phyloP scores from a whole-genome alignment of 1,140 invertebrate genomes.

The Sitobion miscanthi region DNA sequence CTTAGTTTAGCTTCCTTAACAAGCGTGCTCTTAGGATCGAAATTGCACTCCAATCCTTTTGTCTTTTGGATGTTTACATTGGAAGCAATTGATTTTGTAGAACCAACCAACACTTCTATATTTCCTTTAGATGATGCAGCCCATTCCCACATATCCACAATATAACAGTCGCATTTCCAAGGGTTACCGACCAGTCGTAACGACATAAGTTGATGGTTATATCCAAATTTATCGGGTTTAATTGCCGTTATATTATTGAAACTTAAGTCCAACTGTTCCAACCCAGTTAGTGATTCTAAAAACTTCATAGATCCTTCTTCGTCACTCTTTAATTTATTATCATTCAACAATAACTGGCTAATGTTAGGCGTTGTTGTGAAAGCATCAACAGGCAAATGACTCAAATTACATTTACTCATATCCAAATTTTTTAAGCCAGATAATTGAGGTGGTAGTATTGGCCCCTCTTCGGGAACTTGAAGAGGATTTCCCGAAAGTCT shows the following conservation, averaged over 20 bases:
- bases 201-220: constrained; percentile 67
- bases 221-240: constrained; percentile 66
- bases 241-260: constrained; percentile 71
- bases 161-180: constrained; percentile 74
- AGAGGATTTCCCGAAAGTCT: constrained; percentile 74
- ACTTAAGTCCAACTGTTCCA: constrained; percentile 71
- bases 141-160: constrained; percentile 77
- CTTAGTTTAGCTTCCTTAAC: constrained; percentile 65
- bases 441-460: constrained; percentile 71
- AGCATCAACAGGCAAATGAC: constrained; percentile 68
- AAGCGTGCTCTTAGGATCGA: constrained; percentile 68
- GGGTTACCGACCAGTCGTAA: constrained; percentile 74
- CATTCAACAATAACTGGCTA: constrained; percentile 70
- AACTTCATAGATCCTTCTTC: constrained; percentile 65
- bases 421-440: constrained; percentile 71
- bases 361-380: constrained; percentile 71
- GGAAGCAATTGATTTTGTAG: constrained; percentile 69
- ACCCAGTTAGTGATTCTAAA: constrained; percentile 66
- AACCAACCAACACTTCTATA: constrained; percentile 71
- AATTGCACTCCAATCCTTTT: constrained; percentile 71
- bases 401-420: constrained; percentile 72
- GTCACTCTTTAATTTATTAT: constrained; percentile 67
- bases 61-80: constrained; percentile 68
- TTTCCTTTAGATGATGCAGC: constrained; percentile 71
- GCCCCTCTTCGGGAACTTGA: constrained; percentile 64